phyloP scores from a whole-genome alignment of 2,888 invertebrate genomes.

The Melanostoma mellinum region DNA sequence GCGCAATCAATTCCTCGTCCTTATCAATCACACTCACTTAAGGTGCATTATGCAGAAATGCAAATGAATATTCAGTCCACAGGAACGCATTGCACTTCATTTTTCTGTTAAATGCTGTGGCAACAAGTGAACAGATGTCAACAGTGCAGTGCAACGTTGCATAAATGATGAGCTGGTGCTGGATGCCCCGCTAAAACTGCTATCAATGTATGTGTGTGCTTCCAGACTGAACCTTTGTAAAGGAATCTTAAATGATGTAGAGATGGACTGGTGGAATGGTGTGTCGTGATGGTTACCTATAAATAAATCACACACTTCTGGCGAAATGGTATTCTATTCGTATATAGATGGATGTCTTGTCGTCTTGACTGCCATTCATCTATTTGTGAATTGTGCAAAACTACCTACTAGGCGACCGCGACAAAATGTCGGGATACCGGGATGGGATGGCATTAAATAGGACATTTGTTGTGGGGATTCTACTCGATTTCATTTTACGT shows the following conservation, averaged over 20 bases:
- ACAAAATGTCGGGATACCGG: constrained; percentile 16
- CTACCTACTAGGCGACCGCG: constrained; percentile 1
- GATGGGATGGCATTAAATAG: constrained; percentile 53
- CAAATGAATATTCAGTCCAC: constrained; percentile 67
- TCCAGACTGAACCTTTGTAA: constrained; percentile 19
- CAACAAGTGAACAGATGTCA: constrained; percentile 73
- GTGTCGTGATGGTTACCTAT: constrained; percentile 53
- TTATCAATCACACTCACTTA: constrained; percentile 65
- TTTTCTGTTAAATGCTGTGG: constrained; percentile 68
- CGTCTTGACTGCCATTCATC: constrained; percentile 65
- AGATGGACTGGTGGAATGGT: constrained; percentile 12
- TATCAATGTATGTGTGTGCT: constrained; percentile 11
- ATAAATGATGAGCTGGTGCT: constrained; percentile 65
- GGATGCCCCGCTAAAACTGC: constrained; percentile 17
- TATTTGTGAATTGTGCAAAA: constrained; percentile 33
- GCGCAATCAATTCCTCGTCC: constrained; percentile 56
- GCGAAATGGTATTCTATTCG: constrained; percentile 39
- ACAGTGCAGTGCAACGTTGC: constrained; percentile 57
- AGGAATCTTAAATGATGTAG: constrained; percentile 15
- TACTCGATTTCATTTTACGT: constrained; percentile 36
- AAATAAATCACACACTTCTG: constrained; percentile 73
- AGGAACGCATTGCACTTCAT: constrained; percentile 59
- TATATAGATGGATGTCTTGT: constrained; percentile 53
- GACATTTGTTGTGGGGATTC: constrained; percentile 57
- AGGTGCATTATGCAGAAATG: constrained; percentile 70